Percentiles rank a stretch among this genome's conserved stretches.
Evolutionary conservation across 2,888 invertebrate genomes (phyloP).

Genomic region (Mellilla xanthometata): DNA sequence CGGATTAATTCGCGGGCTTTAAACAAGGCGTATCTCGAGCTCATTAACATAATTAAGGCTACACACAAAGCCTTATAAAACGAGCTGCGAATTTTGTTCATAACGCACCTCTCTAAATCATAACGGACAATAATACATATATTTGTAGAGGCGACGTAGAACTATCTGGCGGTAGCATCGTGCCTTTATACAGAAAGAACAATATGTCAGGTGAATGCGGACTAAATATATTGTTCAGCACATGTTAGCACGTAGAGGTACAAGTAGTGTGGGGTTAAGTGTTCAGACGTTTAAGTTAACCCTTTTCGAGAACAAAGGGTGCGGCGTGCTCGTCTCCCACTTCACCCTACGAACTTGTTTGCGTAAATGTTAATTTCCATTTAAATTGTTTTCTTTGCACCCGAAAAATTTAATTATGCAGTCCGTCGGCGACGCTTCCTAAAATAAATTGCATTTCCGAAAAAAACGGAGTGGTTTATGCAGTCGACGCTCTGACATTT

Average conservation of each 20-base stretch:
- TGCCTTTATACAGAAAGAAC: conserved; percentile 25
- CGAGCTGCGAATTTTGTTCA: conserved; percentile 22
- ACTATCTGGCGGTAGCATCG: conserved; percentile 16
- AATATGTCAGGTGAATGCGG: conserved; percentile 35
- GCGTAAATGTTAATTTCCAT: conserved; percentile 53
- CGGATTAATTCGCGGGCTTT: conserved; percentile 38
- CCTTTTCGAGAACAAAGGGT: conserved; percentile 66
- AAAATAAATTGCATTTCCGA: conserved; percentile 39
- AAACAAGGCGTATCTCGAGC: conserved; percentile 35
- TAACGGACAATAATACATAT: conserved; percentile 11
- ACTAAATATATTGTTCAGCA: conserved; percentile 47
- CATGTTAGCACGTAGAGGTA: conserved; percentile 45
- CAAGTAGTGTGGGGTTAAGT: conserved; percentile 49
- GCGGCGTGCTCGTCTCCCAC: conserved; percentile 45
- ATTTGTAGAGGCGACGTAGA: conserved; percentile 7
- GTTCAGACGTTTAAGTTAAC: conserved; percentile 59
- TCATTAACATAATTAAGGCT: conserved; percentile 36
- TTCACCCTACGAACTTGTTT: conserved; percentile 41
- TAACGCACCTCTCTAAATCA: conserved; percentile 22
- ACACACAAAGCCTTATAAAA: conserved; percentile 21
- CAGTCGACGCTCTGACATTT: conserved; percentile 18
- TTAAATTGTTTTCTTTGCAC: conserved; percentile 52
- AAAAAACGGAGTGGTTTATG: conserved; percentile 29
- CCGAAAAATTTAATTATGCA: conserved; percentile 45
- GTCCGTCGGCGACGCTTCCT: conserved; percentile 37